Percentiles rank a stretch among this genome's conserved stretches.
Conservation (phyloP, 1,140 invertebrate genomes). For the Drosophila orena region DNA sequence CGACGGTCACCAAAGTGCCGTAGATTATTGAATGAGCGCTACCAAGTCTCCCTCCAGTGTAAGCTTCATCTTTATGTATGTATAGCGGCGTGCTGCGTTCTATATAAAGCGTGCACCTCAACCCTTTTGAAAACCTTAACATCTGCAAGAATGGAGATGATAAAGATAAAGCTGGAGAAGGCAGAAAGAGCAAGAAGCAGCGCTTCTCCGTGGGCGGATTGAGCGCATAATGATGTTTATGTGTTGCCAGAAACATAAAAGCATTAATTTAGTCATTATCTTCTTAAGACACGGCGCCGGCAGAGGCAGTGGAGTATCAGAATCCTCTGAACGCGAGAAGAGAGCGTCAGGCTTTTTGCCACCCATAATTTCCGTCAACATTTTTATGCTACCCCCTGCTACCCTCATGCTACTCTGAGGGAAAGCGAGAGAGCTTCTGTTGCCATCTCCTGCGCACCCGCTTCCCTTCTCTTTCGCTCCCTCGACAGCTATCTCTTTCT, state of each 20-base stretch:
- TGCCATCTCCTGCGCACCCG: conserved; percentile 14
- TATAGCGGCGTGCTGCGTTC: not conserved
- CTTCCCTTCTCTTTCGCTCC: conserved; percentile 10
- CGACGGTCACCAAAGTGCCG: conserved; percentile 11
- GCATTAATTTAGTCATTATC: conserved; percentile 85
- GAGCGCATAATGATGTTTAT: conserved; percentile 85
- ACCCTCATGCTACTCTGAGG: not conserved
- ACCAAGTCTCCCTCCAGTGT: not conserved
- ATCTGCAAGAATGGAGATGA: not conserved
- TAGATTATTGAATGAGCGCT: conserved; percentile 7
- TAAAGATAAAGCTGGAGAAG: not conserved
- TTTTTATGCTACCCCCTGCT: conserved; percentile 32
- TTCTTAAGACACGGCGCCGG: conserved; percentile 79
- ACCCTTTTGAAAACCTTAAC: conserved; percentile 2
- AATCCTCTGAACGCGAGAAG: conserved; percentile 7
- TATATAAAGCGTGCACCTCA: conserved; percentile 1
- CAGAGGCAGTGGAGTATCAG: conserved; percentile 34
- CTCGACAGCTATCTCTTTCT: conserved; percentile 21
- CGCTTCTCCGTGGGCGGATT: conserved; percentile 65
- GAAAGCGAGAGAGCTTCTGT: conserved; percentile 17
- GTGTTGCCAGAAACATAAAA: conserved; percentile 85
- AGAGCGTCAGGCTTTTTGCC: conserved; percentile 8
- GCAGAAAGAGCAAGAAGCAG: not conserved
- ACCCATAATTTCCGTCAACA: conserved; percentile 48
- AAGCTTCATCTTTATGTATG: not conserved